phyloP scores from a whole-genome alignment of 2,888 invertebrate genomes.

The Hypsopygia costalis region DNA sequence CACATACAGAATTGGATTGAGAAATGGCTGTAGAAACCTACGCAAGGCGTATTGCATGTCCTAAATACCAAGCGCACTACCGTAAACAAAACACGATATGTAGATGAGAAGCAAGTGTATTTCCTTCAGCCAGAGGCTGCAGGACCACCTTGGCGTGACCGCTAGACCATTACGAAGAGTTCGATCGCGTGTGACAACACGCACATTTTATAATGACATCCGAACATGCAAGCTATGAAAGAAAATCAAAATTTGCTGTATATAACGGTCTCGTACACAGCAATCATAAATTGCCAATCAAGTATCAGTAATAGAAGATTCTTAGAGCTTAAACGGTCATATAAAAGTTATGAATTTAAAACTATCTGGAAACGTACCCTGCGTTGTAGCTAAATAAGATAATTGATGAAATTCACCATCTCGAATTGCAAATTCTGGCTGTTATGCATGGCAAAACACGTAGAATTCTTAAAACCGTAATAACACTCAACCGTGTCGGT shows the following conservation, averaged over 20 bases:
- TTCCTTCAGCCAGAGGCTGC: slow-evolving; percentile 32
- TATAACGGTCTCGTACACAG: slow-evolving; percentile 30
- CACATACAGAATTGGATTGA: not conserved
- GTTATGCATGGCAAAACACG: slow-evolving; percentile 7
- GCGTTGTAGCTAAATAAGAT: slow-evolving; percentile 6
- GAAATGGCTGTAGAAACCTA: slow-evolving; percentile 20
- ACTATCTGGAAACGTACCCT: not conserved
- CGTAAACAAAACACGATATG: slow-evolving; percentile 43
- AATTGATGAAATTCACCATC: slow-evolving; percentile 12
- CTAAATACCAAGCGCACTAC: slow-evolving; percentile 44
- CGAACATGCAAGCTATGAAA: slow-evolving; percentile 42
- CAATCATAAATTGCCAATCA: slow-evolving; percentile 6
- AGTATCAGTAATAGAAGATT: slow-evolving; percentile 7
- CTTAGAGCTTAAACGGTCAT: not conserved
- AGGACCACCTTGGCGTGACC: slow-evolving; percentile 36
- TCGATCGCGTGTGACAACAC: slow-evolving; percentile 53
- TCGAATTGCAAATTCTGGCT: slow-evolving; percentile 8
- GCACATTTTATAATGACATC: slow-evolving; percentile 39
- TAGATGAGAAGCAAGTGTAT: slow-evolving; percentile 33
- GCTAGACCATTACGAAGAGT: slow-evolving; percentile 29
- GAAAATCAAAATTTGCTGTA: slow-evolving; percentile 36
- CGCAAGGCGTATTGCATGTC: slow-evolving; percentile 23
- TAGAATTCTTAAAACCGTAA: not conserved
- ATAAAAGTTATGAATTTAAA: not conserved
- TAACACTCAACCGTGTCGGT: slow-evolving; percentile 17